Conservation (phyloP, 2,797 vertebrate genomes). For the Sebastes miniatus region DNA sequence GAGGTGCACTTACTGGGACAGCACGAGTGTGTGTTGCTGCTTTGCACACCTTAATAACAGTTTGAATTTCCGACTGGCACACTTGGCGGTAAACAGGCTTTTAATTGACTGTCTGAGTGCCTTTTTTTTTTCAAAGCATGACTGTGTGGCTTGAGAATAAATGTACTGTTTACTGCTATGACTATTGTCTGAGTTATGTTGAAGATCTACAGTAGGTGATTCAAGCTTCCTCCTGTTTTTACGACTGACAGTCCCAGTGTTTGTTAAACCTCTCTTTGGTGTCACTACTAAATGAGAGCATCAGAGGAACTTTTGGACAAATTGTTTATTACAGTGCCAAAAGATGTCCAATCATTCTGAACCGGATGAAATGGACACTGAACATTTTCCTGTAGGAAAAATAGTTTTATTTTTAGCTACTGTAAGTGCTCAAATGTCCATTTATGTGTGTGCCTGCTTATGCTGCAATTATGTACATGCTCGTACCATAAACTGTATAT, state of each 20-base stretch:
- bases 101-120: conserved; percentile 27
- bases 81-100: conserved; percentile 2
- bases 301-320: not conserved
- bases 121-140: conserved; percentile 7
- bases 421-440: not conserved
- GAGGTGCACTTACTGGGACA: not conserved
- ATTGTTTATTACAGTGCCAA: not conserved
- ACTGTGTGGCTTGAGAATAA: conserved; percentile 4
- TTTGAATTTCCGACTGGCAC: conserved; percentile 9
- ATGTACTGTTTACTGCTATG: not conserved
- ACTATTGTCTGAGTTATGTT: not conserved
- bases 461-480: not conserved
- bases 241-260: not conserved
- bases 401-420: not conserved
- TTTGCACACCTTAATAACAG: conserved; percentile 43
- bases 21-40: not conserved
- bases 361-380: not conserved
- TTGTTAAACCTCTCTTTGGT: not conserved
- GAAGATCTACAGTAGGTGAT: not conserved
- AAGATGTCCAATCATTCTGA: not conserved
- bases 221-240: not conserved
- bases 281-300: not conserved
- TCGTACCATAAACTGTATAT: not conserved
- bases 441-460: not conserved
- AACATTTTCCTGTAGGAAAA: not conserved